These are phyloP conservation scores for Rhagophthalmus giganteus DNA, from an alignment of 2,888 invertebrate species.

Conservation along the genomic window DNA sequence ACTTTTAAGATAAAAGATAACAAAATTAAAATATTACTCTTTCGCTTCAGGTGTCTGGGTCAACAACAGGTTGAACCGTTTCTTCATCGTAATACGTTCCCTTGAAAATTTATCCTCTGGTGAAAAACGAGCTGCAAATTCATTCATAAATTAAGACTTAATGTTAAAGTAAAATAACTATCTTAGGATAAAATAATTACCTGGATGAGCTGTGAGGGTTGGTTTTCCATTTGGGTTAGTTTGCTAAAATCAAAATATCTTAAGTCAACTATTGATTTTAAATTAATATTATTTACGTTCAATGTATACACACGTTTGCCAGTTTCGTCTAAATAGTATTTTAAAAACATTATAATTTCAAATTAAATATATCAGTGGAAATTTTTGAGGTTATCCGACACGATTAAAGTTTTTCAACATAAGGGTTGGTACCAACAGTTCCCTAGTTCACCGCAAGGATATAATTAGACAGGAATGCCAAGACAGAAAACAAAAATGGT, in stretches of 20 bases:
- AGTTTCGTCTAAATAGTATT: conserved; percentile 75
- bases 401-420: no score
- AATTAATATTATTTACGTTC: conserved; percentile 61
- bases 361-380: no score
- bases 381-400: no score
- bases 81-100: conserved; percentile 85
- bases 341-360: conserved; percentile 75
- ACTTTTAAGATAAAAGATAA: neutral
- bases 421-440: neutral
- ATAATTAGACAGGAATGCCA: neutral
- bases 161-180: neutral
- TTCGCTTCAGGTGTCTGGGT: conserved; percentile 79
- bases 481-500: no score
- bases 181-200: no score
- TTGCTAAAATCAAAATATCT: conserved; percentile 64
- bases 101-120: conserved; percentile 93
- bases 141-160: conserved; percentile 9
- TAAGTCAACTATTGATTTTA: conserved; percentile 8
- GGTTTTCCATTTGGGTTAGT: conserved; percentile 76
- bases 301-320: conserved; percentile 85
- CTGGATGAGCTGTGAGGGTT: conserved; percentile 88
- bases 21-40: conserved; percentile 29
- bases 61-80: conserved; percentile 82
- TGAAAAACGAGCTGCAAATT: conserved; percentile 82
- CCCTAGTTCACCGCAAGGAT: neutral